Base-by-base conservation (phyloP, 2,888 invertebrate species). In the Drosophila vallismaia region DNA sequence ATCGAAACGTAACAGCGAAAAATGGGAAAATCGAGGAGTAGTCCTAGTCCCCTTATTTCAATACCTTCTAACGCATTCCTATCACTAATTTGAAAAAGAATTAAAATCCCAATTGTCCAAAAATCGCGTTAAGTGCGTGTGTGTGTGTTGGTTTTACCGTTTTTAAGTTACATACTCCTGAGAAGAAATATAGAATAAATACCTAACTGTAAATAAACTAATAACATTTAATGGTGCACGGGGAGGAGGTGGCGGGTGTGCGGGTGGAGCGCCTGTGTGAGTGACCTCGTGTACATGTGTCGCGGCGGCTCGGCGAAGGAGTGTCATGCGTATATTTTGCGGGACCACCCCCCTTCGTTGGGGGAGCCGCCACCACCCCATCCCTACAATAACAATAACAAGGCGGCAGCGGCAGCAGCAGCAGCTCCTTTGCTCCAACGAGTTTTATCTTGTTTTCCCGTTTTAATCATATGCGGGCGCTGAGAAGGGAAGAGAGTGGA, bases 401-500 rank as follows among this genome's bases (percentile, higher is more conserved):
- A 68, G 69, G 45, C 66, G 6, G 55, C 67, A 74, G 53, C 74
- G 31, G 53, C 59, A 77, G 74, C 69, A 78, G 53, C 59, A 77
- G 74, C 69, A 78, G 78, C 75, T 86, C 78, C 78, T 78, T 80
- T 78, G 74, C 83, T 78, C 78, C 79, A 83, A 70, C 76, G 83
- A 81, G 83, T 86, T 84, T 85, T 85, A 85, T 85, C 84, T 85
- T 85, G 87, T 85, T 86, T 86, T 84, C 53, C 77, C 87, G 78
- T 85, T 85, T 85, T 86, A 85, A 85, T 85, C 84, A 85, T 86
- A 84, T 85, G 84, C 84, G 84, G 84, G 87, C 79, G 54, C 66
- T 54, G 71, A 77, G 81, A 74, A 10, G 53, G 50, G 42, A 24
- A 38, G 59, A 51, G 36, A 48, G 38, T 14, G 44, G 59, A 29